These are phyloP conservation scores for Neoaliturus tenellus DNA, from an alignment of 2,888 invertebrate genomes.

Conservation along the genomic window DNA sequence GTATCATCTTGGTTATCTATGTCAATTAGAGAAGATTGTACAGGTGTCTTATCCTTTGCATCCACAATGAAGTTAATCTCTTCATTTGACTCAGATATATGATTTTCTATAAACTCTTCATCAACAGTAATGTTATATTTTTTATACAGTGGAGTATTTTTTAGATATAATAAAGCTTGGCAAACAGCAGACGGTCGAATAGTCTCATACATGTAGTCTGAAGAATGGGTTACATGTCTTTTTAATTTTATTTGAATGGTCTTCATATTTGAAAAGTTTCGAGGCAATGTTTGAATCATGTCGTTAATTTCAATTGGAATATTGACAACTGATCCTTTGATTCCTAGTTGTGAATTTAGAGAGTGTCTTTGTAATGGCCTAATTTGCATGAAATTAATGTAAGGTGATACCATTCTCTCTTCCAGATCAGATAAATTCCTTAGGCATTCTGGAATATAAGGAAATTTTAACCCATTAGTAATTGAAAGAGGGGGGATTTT, in stretches of 20 bases:
- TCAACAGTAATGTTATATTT: not conserved
- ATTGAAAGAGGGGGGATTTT: not conserved
- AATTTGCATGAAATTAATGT: slow-evolving; percentile 70
- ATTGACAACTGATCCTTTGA: slow-evolving; percentile 69
- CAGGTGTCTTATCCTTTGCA: not conserved
- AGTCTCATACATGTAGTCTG: slow-evolving; percentile 66
- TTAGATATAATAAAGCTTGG: slow-evolving; percentile 64
- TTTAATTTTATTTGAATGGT: slow-evolving; percentile 68
- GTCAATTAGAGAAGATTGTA: not conserved
- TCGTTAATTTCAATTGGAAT: slow-evolving; percentile 66
- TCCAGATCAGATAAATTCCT: slow-evolving; percentile 66
- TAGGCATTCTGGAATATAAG: slow-evolving; percentile 64
- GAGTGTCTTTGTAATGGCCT: slow-evolving; percentile 67
- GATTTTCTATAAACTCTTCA: slow-evolving; percentile 4
- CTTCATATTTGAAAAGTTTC: slow-evolving; percentile 65
- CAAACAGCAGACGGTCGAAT: slow-evolving; percentile 65
- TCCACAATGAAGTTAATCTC: slow-evolving; percentile 34
- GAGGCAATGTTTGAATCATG: slow-evolving; percentile 61
- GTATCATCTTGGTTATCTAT: not conserved
- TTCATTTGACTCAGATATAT: not conserved
- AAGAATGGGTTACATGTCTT: slow-evolving; percentile 64
- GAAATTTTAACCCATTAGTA: slow-evolving; percentile 61
- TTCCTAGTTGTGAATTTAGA: slow-evolving; percentile 67
- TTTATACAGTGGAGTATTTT: slow-evolving; percentile 62
- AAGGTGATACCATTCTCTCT: slow-evolving; percentile 69